These are phyloP conservation scores for Lamellibrachia luymesi DNA, from an alignment of 1,140 invertebrate genomes.

Conservation along the genomic window DNA sequence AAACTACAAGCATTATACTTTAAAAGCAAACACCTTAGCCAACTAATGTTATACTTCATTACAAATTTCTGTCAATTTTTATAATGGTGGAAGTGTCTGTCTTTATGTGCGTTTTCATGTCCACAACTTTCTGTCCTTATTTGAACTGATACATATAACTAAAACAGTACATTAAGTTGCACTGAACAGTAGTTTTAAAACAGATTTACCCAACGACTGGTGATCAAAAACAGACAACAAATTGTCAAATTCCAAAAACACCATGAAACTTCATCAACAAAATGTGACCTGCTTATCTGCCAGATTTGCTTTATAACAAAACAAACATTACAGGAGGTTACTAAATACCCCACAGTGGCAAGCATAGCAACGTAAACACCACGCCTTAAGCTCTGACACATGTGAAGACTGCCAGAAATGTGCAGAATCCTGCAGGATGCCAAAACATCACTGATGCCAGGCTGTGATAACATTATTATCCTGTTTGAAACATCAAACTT, in stretches of 20 bases:
- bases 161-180: background rate
- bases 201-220: background rate
- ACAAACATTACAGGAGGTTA: background rate
- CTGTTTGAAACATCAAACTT: background rate
- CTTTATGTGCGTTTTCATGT: background rate
- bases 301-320: background rate
- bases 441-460: background rate
- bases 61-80: too few species aligned
- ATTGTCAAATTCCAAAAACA: background rate
- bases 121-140: background rate
- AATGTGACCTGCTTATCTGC: background rate
- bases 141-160: background rate
- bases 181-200: background rate
- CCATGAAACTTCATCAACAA: background rate
- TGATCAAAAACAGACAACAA: background rate
- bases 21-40: too few species aligned
- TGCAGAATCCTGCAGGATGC: background rate
- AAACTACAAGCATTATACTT: too few species aligned
- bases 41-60: too few species aligned
- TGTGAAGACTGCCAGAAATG: background rate
- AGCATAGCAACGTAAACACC: background rate
- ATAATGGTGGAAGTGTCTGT: background rate
- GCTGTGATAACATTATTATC: background rate
- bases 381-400: background rate
- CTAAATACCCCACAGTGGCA: background rate